These are phyloP conservation scores for Xyrichtys novacula DNA, from an alignment of 2,797 vertebrate species.

Conservation along the genomic window DNA sequence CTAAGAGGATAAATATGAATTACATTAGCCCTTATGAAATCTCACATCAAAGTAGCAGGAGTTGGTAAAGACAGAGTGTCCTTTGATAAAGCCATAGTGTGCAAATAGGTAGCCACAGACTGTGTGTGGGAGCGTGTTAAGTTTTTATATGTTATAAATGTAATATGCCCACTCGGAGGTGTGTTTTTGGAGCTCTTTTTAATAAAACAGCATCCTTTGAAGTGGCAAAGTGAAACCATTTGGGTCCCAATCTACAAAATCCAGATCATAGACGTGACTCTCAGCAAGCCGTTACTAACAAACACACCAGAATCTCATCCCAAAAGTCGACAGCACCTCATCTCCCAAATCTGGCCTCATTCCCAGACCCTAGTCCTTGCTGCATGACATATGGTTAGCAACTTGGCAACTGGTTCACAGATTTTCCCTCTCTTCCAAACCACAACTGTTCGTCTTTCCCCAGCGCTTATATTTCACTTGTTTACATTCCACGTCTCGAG, in stretches of 20 bases:
- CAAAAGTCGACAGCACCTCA: slow-evolving; percentile 41
- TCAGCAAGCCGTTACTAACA: slow-evolving; percentile 37
- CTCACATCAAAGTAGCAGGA: slow-evolving; percentile 34
- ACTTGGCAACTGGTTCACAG: slow-evolving; percentile 55
- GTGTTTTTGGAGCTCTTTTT: slow-evolving; percentile 30
- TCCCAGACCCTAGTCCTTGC: slow-evolving; percentile 45
- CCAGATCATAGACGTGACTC: slow-evolving; percentile 16
- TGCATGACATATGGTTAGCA: slow-evolving; percentile 53
- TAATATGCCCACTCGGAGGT: slow-evolving; percentile 12
- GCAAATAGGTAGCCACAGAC: slow-evolving; percentile 9
- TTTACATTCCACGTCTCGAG: slow-evolving; percentile 50
- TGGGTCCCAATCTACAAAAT: slow-evolving; percentile 36
- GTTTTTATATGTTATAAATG: slow-evolving; percentile 12
- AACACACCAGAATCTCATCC: slow-evolving; percentile 52
- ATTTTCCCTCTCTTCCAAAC: slow-evolving; percentile 30
- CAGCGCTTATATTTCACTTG: slow-evolving; percentile 21
- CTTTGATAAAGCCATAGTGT: slow-evolving; percentile 16
- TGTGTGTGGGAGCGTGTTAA: slow-evolving; percentile 6
- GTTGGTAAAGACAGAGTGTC: slow-evolving; percentile 44
- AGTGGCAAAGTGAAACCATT: slow-evolving; percentile 53
- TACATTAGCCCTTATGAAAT: slow-evolving; percentile 57
- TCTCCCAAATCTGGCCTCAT: slow-evolving; percentile 37
- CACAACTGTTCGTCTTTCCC: slow-evolving; percentile 27
- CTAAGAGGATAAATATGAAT: slow-evolving; percentile 54
- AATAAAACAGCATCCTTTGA: slow-evolving; percentile 41